Evolutionary conservation across 2,888 invertebrate genomes (phyloP), one percentile per base, ranked within the genome.

Genomic region (Rhagonycha fulva): DNA sequence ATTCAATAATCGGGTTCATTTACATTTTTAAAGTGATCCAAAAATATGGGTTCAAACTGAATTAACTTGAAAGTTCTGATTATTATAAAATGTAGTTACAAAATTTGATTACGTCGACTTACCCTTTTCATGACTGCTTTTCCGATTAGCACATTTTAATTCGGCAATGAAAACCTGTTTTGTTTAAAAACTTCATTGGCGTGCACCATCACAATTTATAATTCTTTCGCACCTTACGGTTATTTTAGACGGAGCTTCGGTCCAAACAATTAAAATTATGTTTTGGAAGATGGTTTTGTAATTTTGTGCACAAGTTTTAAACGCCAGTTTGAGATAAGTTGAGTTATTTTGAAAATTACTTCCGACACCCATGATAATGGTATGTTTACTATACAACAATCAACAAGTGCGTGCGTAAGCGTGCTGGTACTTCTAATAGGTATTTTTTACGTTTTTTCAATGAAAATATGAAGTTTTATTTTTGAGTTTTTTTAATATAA

Each of bases 371-470:
- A 62, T 75, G 75, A 32, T 72, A 62, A 75, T 72, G 30, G 71
- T 75, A 71, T 75, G 75, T 75, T 75, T 75, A 75, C 75, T 72
- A 75, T 62, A 70, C 71, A 68, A 63, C 72, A 62, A 69, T 72
- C 69, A 75, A 72, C 72, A 72, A 75, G 75, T 75, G 75, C 72
- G 72, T 72, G 75, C 62, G 68, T 60, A 28, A 60, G 63, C 30
- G 67, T 47, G 75, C 32, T 70, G 61, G 28, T 70, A 67, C 47
- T 19, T 71, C 47, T 67, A 14, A 23, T 66, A 12, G 61, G 67
- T 67, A 67, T 62, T 69, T 47, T 60, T 9, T n/a, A 12, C 14
- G 5, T 24, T 61, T 75, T 47, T 68, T 62, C 67, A 68, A 68
- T 62, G 71, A 30, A 75, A 75, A 68, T 70, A 62, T 68, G 68